These are phyloP conservation scores for Scaptomyza flava DNA, from an alignment of 2,888 invertebrate species.

Conservation along the genomic window DNA sequence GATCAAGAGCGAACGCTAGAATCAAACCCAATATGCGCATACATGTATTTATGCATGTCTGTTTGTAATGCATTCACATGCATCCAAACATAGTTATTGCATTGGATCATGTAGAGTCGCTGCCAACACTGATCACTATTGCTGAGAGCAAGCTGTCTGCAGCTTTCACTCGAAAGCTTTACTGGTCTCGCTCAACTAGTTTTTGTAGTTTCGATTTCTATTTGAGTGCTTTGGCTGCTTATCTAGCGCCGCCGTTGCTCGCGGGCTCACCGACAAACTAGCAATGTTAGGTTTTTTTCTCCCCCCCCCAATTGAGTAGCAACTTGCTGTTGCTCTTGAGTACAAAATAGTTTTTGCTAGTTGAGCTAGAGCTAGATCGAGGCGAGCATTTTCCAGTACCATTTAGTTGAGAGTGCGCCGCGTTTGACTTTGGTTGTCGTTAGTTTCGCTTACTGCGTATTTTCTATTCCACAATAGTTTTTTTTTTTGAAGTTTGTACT, in stretches of 20 bases:
- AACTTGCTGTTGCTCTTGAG: slow-evolving; percentile 52
- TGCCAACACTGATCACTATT: background rate
- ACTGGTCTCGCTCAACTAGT: slow-evolving; percentile 44
- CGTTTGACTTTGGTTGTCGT: slow-evolving; percentile 59
- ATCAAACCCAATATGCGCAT: background rate
- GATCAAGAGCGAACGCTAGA: slow-evolving; percentile 9
- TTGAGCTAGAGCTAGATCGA: slow-evolving; percentile 54
- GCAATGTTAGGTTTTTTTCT: slow-evolving; percentile 44
- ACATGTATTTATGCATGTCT: background rate
- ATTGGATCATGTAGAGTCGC: background rate
- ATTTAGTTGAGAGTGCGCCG: slow-evolving; percentile 60
- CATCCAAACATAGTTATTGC: background rate
- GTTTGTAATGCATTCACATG: background rate
- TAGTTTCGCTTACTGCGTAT: slow-evolving; percentile 36
- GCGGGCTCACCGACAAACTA: slow-evolving; percentile 23
- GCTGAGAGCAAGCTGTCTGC: background rate
- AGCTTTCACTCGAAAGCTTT: slow-evolving; percentile 58
- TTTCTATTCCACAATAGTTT: slow-evolving; percentile 10
- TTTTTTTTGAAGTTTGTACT: slow-evolving; percentile 1
- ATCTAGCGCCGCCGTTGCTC: slow-evolving; percentile 34
- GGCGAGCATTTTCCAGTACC: slow-evolving; percentile 51
- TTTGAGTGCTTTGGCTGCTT: slow-evolving; percentile 51
- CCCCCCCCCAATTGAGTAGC: slow-evolving; percentile 3
- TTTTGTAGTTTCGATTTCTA: slow-evolving; percentile 58
- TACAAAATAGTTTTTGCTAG: slow-evolving; percentile 62